phyloP scores from a whole-genome alignment of 2,888 invertebrate species.

The Meghimatium bilineatum region DNA sequence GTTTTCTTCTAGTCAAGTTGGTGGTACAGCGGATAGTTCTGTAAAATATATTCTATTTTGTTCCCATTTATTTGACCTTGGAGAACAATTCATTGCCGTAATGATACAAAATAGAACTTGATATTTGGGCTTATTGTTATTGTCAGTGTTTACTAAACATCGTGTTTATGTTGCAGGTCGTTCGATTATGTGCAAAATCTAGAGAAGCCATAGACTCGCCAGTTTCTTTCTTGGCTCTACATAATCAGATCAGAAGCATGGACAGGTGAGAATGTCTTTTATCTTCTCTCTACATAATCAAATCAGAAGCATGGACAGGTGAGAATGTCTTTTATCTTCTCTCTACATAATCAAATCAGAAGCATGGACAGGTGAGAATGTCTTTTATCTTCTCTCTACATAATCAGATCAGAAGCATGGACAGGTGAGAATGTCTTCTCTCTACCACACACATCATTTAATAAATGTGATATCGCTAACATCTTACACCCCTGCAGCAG shows the following conservation, averaged over 20 bases:
- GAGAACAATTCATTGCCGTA: too few relatives aligned
- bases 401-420: conserved; percentile 96
- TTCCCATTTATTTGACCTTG: too few relatives aligned
- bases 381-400: conserved; percentile 83
- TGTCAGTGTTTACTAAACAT: not conserved
- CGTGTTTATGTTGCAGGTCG: conserved; percentile 77
- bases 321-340: conserved; percentile 56
- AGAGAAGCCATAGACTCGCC: conserved; percentile 98
- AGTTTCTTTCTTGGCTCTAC: conserved; percentile 95
- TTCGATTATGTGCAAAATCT: conserved; percentile 97
- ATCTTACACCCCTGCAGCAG: too few relatives aligned
- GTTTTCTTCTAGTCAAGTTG: too few relatives aligned
- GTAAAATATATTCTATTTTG: too few relatives aligned
- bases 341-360: conserved; percentile 95
- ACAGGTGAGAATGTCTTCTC: conserved; percentile 80
- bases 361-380: conserved; percentile 87
- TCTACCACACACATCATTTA: too few relatives aligned
- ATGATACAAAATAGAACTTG: too few relatives aligned
- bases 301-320: conserved; percentile 93
- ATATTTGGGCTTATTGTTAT: too few relatives aligned
- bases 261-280: conserved; percentile 81
- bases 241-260: conserved; percentile 97
- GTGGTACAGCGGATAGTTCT: too few relatives aligned
- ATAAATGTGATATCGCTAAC: too few relatives aligned
- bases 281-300: conserved; percentile 88